phyloP scores from a whole-genome alignment of 1,140 invertebrate genomes.

The Drosophila pachea region DNA sequence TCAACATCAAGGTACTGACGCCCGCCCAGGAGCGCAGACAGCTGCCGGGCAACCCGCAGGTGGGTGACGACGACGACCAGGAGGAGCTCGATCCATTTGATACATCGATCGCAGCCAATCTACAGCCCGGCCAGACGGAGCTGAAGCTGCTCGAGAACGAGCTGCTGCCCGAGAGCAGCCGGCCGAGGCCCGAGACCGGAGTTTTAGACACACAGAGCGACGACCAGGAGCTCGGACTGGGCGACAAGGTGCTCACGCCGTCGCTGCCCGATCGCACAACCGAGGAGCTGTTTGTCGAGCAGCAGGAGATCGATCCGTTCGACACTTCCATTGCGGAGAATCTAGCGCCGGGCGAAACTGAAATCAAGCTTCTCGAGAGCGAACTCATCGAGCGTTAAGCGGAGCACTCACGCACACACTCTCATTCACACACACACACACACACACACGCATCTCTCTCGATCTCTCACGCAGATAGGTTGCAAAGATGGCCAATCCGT shows the following conservation, averaged over 20 bases:
- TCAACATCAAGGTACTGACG: slow-evolving; percentile 84
- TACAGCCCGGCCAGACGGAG: slow-evolving; percentile 88
- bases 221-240: slow-evolving; percentile 76
- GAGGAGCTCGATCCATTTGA: slow-evolving; percentile 86
- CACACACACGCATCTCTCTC: background rate
- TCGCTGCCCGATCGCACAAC: slow-evolving; percentile 53
- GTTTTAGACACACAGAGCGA: slow-evolving; percentile 77
- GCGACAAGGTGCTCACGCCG: slow-evolving; percentile 76
- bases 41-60: slow-evolving; percentile 30
- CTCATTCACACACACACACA: background rate
- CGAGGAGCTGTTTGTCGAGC: slow-evolving; percentile 28
- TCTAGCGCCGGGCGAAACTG: slow-evolving; percentile 87
- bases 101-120: slow-evolving; percentile 86
- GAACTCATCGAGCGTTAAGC: slow-evolving; percentile 82
- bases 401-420: slow-evolving; percentile 4
- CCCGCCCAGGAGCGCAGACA: slow-evolving; percentile 80
- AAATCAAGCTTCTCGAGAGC: slow-evolving; percentile 87
- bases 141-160: slow-evolving; percentile 83
- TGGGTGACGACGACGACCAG: slow-evolving; percentile 5
- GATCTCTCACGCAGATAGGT: background rate
- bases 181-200: slow-evolving; percentile 40
- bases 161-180: slow-evolving; percentile 64
- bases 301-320: slow-evolving; percentile 85
- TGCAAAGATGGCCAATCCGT: slow-evolving; percentile 86
- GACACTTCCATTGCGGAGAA: slow-evolving; percentile 88